Evolutionary conservation across 2,113 vertebrate genomes (phyloP).

Genomic region (Lasiurus borealis): DNA sequence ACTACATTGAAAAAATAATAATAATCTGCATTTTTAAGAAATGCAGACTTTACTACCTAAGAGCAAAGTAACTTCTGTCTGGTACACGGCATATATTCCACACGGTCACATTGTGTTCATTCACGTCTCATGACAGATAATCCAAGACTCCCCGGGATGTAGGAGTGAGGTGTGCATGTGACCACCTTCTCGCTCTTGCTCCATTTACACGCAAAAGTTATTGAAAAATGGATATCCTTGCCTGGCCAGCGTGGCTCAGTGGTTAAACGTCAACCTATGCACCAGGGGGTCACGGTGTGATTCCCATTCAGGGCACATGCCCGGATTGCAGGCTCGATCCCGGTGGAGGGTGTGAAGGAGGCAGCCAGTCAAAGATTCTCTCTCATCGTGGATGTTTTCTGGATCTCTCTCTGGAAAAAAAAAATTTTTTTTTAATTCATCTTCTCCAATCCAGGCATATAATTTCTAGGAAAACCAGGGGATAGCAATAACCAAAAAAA

Average conservation of each 20-base stretch:
- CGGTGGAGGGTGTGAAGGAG: too few species aligned
- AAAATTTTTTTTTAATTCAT: not conserved
- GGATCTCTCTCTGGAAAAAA: too few species aligned
- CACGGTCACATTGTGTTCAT: not conserved
- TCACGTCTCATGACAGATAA: not conserved
- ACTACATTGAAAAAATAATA: too few species aligned
- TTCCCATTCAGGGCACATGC: too few species aligned
- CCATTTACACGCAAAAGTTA: constrained; percentile 9
- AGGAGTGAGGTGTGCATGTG: not conserved
- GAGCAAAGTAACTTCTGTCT: not conserved
- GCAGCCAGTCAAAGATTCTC: too few species aligned
- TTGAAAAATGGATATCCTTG: not conserved
- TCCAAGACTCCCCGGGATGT: constrained; percentile 1
- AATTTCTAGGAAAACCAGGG: not conserved
- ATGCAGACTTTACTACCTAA: not conserved
- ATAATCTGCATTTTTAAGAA: constrained; percentile 7
- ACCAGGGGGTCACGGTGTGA: too few species aligned
- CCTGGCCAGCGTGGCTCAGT: too few species aligned
- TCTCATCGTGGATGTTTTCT: too few species aligned
- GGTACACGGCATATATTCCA: constrained; percentile 18
- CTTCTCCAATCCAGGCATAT: not conserved
- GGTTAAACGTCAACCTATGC: too few species aligned
- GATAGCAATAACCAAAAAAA: not conserved
- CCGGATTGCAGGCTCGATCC: too few species aligned
- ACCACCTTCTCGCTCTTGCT: not conserved